Base-by-base conservation (phyloP, 2,113 vertebrate genomes). In the Hyla sarda region DNA sequence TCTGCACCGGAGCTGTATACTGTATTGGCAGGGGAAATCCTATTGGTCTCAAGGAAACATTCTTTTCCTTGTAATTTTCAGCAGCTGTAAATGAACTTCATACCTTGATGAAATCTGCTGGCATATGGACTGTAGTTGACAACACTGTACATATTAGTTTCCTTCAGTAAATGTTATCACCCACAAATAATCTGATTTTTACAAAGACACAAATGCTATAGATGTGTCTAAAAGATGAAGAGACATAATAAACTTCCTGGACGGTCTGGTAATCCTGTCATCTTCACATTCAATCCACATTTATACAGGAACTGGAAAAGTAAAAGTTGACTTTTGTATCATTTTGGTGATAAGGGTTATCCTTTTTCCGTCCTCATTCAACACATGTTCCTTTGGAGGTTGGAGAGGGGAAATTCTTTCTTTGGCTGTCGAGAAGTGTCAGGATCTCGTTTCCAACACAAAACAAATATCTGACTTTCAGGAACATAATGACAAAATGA, bases 361-460 rank as follows among this genome's bases (percentile, higher is more conserved):
- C 73, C 71, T 75, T 74, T 83, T 84, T 76, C 83, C 83, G 37
- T 84, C 56, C 72, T 65, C 71, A 75, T 75, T 84, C 83, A 76
- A 65, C 83, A 76, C 83, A 76, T 76, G 75, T 84, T 84, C 83
- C 41, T 84, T 47, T 76, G 25, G 45, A 65, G 83, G 72, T 17
- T 65, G 72, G 56, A 76, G 25, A 76, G 41, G 82, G 72, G 37
- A 84, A 76, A 60, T 41, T 76, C 34, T 50, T 28, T 30, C 37
- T 65, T 5, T 65, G 72, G 54, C 72, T 60, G 71, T 47, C 72
- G 41, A 71, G 50, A 65, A 76, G n/a, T 76, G 72, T 65, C 83
- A 77, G 54, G 72, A 84, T 76, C 72, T 84, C 65, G 72, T 84
- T 84, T 62, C 83, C 54, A 76, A 77, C 72, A 84, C 72, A 47